Base-by-base conservation (phyloP, 92 coral and sea anemone species). In the Muricea muricata region DNA sequence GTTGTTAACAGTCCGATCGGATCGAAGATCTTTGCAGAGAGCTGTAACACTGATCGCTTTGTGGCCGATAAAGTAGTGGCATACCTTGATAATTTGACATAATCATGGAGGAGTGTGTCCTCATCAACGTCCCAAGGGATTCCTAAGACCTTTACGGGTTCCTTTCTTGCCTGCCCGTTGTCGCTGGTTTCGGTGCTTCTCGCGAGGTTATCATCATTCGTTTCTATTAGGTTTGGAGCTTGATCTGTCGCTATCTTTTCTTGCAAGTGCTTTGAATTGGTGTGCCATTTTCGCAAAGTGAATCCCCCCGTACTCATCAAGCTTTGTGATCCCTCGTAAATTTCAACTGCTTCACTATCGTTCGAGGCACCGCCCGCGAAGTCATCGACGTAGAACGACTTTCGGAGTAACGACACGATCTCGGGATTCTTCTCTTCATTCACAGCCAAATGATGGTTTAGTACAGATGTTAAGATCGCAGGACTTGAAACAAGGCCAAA, bases 201-300 rank as follows among this genome's bases (percentile, higher is more conserved):
- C 29, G 10, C 65, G n/a, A n/a, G n/a, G n/a, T n/a, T n/a, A 0
- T 57, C 14, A 57, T n/a, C 29, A 32, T 21, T 57, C 9, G 1
- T 8, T 21, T 57, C 7, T n/a, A 0, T 28, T 13, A 6, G 32
- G 55, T 72, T 72, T 72, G 18, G 1, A 28, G 30, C 65, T 24
- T 39, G 20, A 28, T 72, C 55, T 35, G 52, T 18, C 20, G 50
- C 78, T 37, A 41, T 35, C n/a, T 41, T 41, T 72, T 72, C 6
- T 72, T 72, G 28, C 33, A 41, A 72, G 33, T 9, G 50, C 20
- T 72, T 72, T 20, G 87, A 72, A 55, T 71, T 83, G 0, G 87
- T 70, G 21, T 71, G 65, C 81, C 87, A 83, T 71, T 83, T 83
- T 21, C 87, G 80, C 81, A 70, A 35, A 32, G 66, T 83, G 57